phyloP scores from a whole-genome alignment of 2,797 vertebrate genomes.

The Macropus fuliginosus region DNA sequence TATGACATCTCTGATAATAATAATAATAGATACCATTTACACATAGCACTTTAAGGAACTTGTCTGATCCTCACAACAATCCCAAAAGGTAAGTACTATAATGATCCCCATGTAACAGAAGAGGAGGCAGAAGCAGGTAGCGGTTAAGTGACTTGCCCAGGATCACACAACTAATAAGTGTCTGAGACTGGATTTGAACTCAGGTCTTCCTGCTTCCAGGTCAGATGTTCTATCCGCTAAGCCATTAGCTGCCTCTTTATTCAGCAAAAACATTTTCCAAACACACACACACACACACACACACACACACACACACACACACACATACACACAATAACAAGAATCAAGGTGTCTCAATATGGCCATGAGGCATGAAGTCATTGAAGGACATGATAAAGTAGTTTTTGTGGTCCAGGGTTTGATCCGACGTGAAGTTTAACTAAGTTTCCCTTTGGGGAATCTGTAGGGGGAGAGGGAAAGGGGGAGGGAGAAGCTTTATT shows the following conservation, averaged over 20 bases:
- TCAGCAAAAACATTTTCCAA: background rate
- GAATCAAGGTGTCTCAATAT: background rate
- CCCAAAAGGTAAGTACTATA: background rate
- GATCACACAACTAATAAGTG: background rate
- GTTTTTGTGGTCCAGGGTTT: background rate
- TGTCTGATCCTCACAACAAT: background rate
- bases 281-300: background rate
- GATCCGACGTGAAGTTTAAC: background rate
- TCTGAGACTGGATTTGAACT: background rate
- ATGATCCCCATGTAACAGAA: background rate
- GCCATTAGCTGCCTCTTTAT: background rate
- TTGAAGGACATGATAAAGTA: background rate
- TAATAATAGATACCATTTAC: background rate
- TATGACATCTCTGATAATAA: background rate
- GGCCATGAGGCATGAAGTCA: background rate
- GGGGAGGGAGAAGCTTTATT: background rate
- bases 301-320: background rate
- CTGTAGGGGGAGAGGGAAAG: accelerated
- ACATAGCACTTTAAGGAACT: background rate
- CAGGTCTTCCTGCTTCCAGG: background rate
- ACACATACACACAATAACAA: background rate
- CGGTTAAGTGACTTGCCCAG: background rate
- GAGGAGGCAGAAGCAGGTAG: background rate
- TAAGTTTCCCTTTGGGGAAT: background rate
- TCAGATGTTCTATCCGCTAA: background rate